Evolutionary conservation across 2,797 vertebrate species (phyloP), one percentile per base, ranked within the genome.

Genomic region (Thunnus albacares): DNA sequence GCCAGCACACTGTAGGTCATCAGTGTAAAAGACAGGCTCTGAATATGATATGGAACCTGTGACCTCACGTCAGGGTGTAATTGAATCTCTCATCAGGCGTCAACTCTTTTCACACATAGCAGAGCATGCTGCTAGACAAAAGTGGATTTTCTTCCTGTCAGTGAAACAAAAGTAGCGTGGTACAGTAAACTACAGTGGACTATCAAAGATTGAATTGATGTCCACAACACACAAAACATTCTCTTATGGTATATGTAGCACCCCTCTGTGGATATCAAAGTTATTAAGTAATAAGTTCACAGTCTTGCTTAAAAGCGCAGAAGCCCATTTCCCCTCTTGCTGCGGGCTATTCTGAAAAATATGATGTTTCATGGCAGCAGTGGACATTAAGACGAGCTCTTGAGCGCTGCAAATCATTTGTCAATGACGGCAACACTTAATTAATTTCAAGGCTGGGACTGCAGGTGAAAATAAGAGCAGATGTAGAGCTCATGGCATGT

Each of bases 341-440:
- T 79, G 20, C 0, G 5, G 78, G 77, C 77, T 60, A 67, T 81
- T 76, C 55, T 83, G 64, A 89, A 88, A 85, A 49, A 86, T 80
- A 45, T 17, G 55, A 53, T 73, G 72, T 83, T 88, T 83, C 59
- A 89, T 65, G 71, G 67, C 71, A 61, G 82, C 64, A 20, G 51
- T 59, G 65, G 71, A 72, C 1, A 18, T 61, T 61, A 20, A 33
- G 70, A 77, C 13, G 47, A 81, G 65, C 75, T 74, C 71, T 65
- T 5, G 4, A 53, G 80, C 11, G 62, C 77, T 68, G 59, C 73
- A 49, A 84, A 82, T 57, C 72, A 80, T 89, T 84, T 79, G 79
- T 90, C 87, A 90, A 83, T 85, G 74, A 86, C 60, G 55, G 20
- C 24, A 62, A 58, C 61, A 62, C 68, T 80, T 82, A 75, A 82